Conservation (phyloP, 2,797 vertebrate species). For the Nothura maculosa region DNA sequence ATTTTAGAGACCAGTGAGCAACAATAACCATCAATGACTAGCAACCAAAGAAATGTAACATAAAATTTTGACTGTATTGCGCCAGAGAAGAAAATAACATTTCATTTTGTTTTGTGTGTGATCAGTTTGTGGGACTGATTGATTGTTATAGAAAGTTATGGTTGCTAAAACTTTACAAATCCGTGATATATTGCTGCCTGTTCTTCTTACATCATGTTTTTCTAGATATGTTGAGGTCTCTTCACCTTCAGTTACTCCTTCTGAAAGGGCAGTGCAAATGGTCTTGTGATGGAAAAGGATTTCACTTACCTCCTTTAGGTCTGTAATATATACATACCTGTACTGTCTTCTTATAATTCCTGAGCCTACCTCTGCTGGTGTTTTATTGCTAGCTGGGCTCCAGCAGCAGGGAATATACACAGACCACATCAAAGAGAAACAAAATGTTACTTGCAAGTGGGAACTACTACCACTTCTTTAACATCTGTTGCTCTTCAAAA, state of each 20-base stretch:
- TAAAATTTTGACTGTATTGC: neutral
- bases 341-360: neutral
- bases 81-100: neutral
- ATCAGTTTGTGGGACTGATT: neutral
- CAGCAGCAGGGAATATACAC: neutral
- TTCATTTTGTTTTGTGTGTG: neutral
- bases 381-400: constrained; percentile 25
- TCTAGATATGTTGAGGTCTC: neutral
- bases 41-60: neutral
- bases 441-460: constrained; percentile 24
- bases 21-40: neutral
- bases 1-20: neutral
- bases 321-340: neutral
- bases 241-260: neutral
- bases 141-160: neutral
- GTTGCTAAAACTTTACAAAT: neutral
- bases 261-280: neutral
- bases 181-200: neutral
- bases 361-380: neutral
- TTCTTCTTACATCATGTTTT: neutral
- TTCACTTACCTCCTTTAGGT: constrained; percentile 55
- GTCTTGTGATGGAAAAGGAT: constrained; percentile 12
- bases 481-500: constrained; percentile 40
- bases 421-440: constrained; percentile 39
- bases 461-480: constrained; percentile 18